Evolutionary conservation across 1,140 invertebrate species (phyloP).

Genomic region (Rhyacophila brunnea): DNA sequence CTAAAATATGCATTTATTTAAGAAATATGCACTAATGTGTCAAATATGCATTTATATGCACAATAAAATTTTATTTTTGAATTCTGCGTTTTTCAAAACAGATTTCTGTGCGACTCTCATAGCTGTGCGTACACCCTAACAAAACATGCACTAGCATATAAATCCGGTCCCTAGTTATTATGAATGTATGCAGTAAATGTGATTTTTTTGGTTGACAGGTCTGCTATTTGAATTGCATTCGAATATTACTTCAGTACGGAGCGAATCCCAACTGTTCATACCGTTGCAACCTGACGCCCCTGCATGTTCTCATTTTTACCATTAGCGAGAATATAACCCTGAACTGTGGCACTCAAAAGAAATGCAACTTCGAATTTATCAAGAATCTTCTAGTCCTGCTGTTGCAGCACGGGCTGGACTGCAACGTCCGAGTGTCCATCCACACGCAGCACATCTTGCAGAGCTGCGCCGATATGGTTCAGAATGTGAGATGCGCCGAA

Average conservation of each 20-base stretch:
- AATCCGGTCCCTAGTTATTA: no score
- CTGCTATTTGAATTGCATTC: constrained; percentile 72
- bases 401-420: constrained; percentile 68
- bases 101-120: no score
- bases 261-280: constrained; percentile 74
- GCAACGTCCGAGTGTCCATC: constrained; percentile 57
- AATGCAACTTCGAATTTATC: constrained; percentile 64
- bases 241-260: constrained; percentile 66
- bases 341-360: constrained; percentile 61
- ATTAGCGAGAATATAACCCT: constrained; percentile 73
- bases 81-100: no score
- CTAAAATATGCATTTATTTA: no score
- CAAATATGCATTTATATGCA: no score
- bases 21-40: no score
- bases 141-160: no score
- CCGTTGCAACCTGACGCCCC: constrained; percentile 65
- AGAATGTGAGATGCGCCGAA: constrained; percentile 62
- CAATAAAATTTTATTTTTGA: no score
- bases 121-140: no score
- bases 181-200: no score
- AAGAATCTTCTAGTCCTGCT: constrained; percentile 66
- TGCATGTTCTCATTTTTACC: constrained; percentile 72
- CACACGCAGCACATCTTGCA: constrained; percentile 67
- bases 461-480: constrained; percentile 68
- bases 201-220: constrained; percentile 57